These are phyloP conservation scores for Hassar affinis DNA, from an alignment of 2,113 vertebrate genomes.

Conservation along the genomic window DNA sequence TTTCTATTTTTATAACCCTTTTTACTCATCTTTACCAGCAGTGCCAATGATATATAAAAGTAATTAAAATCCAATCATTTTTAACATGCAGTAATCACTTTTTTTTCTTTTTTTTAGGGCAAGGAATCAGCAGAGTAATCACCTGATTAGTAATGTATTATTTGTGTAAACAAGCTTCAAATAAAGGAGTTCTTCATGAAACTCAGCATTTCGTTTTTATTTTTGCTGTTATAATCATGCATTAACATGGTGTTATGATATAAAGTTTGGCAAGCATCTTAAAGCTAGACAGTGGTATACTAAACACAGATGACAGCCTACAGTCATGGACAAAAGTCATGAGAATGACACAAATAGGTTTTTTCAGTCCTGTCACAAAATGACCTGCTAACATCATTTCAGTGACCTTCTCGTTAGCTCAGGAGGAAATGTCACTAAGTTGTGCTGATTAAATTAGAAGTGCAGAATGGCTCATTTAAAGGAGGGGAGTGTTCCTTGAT, in stretches of 20 bases:
- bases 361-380: too few relatives aligned
- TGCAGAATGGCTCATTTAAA: too few relatives aligned
- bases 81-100: not conserved
- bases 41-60: not conserved
- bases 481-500: too few relatives aligned
- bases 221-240: not conserved
- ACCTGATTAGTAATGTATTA: not conserved
- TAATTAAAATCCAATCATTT: not conserved
- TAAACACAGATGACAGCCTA: not conserved
- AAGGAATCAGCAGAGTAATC: constrained; percentile 22
- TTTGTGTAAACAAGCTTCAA: not conserved
- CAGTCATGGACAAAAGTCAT: too few relatives aligned
- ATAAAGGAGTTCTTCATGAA: not conserved
- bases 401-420: too few relatives aligned
- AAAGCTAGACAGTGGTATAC: not conserved
- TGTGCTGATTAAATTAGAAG: too few relatives aligned
- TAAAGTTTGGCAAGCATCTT: not conserved
- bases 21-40: too few relatives aligned
- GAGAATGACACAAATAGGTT: too few relatives aligned
- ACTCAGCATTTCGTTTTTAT: not conserved
- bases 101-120: not conserved
- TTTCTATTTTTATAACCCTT: too few relatives aligned
- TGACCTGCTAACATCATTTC: too few relatives aligned
- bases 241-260: not conserved
- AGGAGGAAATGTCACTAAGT: too few relatives aligned